Conservation (phyloP, 2,888 invertebrate species). For the Cryptus viduatorius region DNA sequence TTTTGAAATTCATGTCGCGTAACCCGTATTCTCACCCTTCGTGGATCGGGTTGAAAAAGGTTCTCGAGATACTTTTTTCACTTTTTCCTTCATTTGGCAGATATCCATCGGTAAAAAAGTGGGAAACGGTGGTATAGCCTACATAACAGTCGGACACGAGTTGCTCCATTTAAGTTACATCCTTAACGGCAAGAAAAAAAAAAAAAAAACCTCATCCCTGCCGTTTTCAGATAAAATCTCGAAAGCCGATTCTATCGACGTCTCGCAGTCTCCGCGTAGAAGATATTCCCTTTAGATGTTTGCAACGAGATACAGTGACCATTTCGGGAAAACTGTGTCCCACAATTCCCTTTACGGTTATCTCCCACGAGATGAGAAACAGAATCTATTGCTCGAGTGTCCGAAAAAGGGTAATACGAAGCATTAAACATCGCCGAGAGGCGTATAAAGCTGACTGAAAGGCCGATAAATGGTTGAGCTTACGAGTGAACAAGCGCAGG, state of each 20-base stretch:
- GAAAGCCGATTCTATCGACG: neutral
- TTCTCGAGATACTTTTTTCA: neutral
- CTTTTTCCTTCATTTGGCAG: conserved; percentile 48
- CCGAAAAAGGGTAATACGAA: conserved; percentile 54
- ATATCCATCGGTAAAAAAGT: conserved; percentile 46
- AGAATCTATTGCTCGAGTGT: conserved; percentile 11
- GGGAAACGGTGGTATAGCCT: neutral
- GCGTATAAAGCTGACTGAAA: conserved; percentile 30
- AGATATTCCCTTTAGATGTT: neutral
- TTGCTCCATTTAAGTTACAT: conserved; percentile 22
- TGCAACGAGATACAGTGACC: neutral
- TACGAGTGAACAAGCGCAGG: conserved; percentile 46
- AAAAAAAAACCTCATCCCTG: neutral
- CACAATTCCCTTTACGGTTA: conserved; percentile 41
- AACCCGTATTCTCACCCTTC: conserved; percentile 7
- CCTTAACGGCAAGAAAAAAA: neutral
- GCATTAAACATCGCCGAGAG: conserved; percentile 30
- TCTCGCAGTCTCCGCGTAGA: neutral
- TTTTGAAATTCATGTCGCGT: conserved; percentile 72
- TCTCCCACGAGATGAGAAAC: conserved; percentile 5
- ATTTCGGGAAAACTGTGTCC: conserved; percentile 13
- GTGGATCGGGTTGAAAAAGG: conserved; percentile 25
- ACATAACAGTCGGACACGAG: conserved; percentile 48
- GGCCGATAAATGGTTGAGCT: conserved; percentile 42
- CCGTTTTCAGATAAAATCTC: neutral